Conservation (phyloP, 2,113 vertebrate species). For the Nematolebias whitei region DNA sequence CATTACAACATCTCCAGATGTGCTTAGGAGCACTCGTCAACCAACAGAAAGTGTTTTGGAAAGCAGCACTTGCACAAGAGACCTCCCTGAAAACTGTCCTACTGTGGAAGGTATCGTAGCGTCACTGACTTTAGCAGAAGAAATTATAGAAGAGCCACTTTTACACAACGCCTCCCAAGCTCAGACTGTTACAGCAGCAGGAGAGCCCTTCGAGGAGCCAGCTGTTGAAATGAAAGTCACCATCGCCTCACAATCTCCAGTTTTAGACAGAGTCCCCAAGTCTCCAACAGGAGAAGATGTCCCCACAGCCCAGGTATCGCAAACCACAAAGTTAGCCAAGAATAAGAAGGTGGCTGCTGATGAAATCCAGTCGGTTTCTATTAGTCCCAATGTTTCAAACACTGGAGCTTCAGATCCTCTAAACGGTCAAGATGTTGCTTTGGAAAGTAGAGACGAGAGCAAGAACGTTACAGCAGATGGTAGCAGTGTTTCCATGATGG, state of each 20-base stretch:
- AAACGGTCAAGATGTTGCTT: conserved; percentile 10
- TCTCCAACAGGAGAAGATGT: background rate
- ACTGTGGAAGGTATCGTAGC: background rate
- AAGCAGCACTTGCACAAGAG: background rate
- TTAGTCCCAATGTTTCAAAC: background rate
- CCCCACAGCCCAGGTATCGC: conserved; percentile 3
- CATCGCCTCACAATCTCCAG: conserved; percentile 46
- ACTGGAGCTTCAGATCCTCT: background rate
- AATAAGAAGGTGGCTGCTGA: background rate
- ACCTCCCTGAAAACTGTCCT: background rate
- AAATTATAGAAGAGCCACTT: background rate
- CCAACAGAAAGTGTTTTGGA: background rate
- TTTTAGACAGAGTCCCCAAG: conserved; percentile 33
- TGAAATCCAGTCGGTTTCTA: background rate
- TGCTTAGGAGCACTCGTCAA: background rate
- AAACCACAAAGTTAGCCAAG: background rate
- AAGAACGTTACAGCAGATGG: background rate
- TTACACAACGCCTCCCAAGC: conserved; percentile 6
- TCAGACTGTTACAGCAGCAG: background rate
- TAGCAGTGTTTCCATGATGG: background rate
- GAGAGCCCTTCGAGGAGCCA: conserved; percentile 36
- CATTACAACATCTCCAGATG: background rate
- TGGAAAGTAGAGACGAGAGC: background rate
- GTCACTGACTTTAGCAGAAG: background rate
- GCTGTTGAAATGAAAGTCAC: conserved; percentile 65